Base-by-base conservation (phyloP, 1,140 invertebrate genomes). In the Amyelois transitella region DNA sequence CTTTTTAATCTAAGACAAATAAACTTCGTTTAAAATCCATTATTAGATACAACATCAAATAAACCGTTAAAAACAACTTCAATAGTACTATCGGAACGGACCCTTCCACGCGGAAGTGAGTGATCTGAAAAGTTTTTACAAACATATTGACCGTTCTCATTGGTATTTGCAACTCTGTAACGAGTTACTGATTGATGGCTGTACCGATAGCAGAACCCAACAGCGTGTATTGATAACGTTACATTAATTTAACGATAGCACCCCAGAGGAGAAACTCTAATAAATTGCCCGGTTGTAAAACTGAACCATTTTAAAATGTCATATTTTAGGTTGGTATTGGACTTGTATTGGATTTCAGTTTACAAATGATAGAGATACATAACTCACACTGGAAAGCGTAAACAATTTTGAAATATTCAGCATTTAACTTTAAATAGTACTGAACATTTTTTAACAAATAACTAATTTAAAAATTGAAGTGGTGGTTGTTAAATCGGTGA, bases 71-170 rank as follows among this genome's bases (percentile, higher is more conserved):
- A 38, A 38, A 38, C 32, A 38, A 38, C n/a, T 14, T 14, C 32
- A 4, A 38, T 38, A 38, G 32, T 4, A 38, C 4, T 38, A 10
- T 5, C 32, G 1, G 32, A 14, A 2, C 62, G 55, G 66, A 69
- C 58, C 69, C 66, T 72, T 69, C 72, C 72, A 63, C 66, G 76
- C 75, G 77, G 66, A 72, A 82, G 79, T 85, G 81, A 82, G 72
- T 82, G 76, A 82, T 82, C 77, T 77, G 66, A 75, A 81, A 85
- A 85, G 69, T 82, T 84, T 71, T 58, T 68, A 58, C 66, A 64
- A 72, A 81, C 70, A 81, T 78, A 78, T 70, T 71, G 70, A 70
- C 53, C 53, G 53, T 55, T 58, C 72, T 69, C 72, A 72, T 77
- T 74, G 70, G 64, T 76, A 71, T 75, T 77, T 63, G 69, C 61